Conservation (phyloP, 2,113 vertebrate genomes). For the Montifringilla adamsi region DNA sequence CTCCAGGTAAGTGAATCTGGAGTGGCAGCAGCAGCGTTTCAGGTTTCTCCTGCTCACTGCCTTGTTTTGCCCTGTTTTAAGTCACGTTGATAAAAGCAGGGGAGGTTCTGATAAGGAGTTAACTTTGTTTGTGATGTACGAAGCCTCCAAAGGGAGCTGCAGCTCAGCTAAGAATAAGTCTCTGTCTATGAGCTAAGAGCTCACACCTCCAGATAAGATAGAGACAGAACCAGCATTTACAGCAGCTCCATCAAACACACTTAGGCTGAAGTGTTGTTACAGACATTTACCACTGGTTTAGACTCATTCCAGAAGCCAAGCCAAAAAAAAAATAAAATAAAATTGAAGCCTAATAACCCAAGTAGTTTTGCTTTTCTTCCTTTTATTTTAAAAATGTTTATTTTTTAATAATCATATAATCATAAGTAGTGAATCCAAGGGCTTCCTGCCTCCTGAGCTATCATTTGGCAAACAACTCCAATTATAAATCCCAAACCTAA, state of each 20-base stretch:
- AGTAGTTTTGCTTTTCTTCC: neutral
- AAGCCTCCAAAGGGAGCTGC: neutral
- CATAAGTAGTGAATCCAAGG: constrained; percentile 14
- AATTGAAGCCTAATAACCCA: neutral
- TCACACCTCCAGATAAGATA: constrained; percentile 6
- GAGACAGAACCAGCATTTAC: neutral
- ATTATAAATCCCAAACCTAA: neutral
- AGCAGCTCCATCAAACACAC: neutral
- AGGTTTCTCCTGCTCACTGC: neutral
- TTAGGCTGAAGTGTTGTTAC: neutral
- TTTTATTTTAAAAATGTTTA: neutral
- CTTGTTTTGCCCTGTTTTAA: neutral
- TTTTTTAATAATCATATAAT: neutral
- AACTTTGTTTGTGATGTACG: neutral
- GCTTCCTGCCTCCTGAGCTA: constrained; percentile 1
- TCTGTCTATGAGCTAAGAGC: neutral
- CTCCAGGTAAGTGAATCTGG: accelerated
- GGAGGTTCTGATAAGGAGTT: neutral
- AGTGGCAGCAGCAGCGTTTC: accelerated
- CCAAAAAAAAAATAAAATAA: neutral
- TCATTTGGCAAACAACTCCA: constrained; percentile 25
- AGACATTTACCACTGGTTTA: neutral
- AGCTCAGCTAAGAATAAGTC: neutral
- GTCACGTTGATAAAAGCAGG: neutral
- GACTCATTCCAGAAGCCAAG: neutral